These are phyloP conservation scores for Serinus canaria DNA, from an alignment of 2,113 vertebrate genomes.

Conservation along the genomic window DNA sequence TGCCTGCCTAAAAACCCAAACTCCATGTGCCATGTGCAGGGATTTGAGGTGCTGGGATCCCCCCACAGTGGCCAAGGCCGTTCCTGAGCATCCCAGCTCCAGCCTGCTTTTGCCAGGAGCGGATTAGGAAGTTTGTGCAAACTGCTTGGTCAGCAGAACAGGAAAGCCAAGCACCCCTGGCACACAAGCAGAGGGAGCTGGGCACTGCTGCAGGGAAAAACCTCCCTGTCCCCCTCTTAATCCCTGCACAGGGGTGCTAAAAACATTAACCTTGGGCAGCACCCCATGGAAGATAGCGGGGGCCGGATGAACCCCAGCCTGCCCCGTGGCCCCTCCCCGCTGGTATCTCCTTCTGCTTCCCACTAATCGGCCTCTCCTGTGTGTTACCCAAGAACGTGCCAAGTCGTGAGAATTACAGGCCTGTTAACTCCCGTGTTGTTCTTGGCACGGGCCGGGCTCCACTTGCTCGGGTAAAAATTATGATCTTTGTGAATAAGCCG, in stretches of 20 bases:
- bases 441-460: slow-evolving; percentile 30
- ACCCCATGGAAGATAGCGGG: background rate
- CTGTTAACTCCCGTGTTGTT: slow-evolving; percentile 60
- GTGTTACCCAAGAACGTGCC: slow-evolving; percentile 54
- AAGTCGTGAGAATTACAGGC: slow-evolving; percentile 62
- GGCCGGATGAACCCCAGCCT: background rate
- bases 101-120: background rate
- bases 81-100: background rate
- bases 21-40: accelerated
- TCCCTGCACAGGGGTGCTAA: background rate
- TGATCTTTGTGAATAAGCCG: slow-evolving; percentile 39
- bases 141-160: background rate
- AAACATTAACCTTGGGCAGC: background rate
- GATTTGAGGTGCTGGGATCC: background rate
- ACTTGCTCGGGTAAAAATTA: slow-evolving; percentile 52
- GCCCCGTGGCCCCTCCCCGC: background rate
- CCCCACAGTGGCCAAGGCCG: background rate
- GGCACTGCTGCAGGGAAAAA: background rate
- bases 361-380: slow-evolving; percentile 28
- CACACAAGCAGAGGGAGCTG: accelerated
- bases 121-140: background rate
- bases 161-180: background rate
- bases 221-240: background rate
- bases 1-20: background rate
- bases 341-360: background rate